These are phyloP conservation scores for Drosophila suzukii DNA, from an alignment of 1,140 invertebrate species.

Conservation along the genomic window DNA sequence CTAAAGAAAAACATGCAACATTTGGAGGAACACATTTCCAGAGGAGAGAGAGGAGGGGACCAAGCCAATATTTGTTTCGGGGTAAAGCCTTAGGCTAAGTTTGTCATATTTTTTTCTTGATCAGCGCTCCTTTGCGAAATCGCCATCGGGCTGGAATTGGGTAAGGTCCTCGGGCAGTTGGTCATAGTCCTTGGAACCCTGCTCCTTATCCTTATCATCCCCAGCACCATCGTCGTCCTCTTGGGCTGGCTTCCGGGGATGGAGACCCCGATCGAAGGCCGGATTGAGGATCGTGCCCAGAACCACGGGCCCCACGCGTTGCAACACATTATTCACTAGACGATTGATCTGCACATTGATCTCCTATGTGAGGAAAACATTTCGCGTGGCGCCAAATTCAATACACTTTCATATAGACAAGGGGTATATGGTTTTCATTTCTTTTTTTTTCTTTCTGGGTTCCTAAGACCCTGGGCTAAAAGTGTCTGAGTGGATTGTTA, in stretches of 20 bases:
- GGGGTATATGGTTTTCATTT: background rate
- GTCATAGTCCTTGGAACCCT: conserved; percentile 54
- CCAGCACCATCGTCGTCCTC: conserved; percentile 10
- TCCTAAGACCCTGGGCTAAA: conserved; percentile 20
- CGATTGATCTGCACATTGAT: conserved; percentile 83
- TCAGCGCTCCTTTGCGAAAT: conserved; percentile 48
- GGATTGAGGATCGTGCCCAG: conserved; percentile 76
- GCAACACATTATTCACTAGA: conserved; percentile 76
- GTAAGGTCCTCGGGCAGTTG: conserved; percentile 59
- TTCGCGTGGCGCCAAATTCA: conserved; percentile 45
- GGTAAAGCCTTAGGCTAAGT: conserved; percentile 22
- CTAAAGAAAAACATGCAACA: conserved; percentile 26
- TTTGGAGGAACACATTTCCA: conserved; percentile 1
- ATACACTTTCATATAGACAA: conserved; percentile 24
- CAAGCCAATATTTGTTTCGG: conserved; percentile 20
- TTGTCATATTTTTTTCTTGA: background rate
- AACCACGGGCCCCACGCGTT: conserved; percentile 73
- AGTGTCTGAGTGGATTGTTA: conserved; percentile 7
- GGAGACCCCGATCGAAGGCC: conserved; percentile 30
- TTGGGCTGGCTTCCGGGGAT: conserved; percentile 5
- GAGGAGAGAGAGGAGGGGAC: conserved; percentile 1
- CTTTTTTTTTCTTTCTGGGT: conserved; percentile 3
- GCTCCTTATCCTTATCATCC: background rate
- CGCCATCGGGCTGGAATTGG: conserved; percentile 59
- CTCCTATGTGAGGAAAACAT: conserved; percentile 76